A percentile compares a stretch with the other conserved stretches of the same genome.
Evolutionary conservation across 2,113 vertebrate species (phyloP).

Genomic region (Potamarius usumacintae): DNA sequence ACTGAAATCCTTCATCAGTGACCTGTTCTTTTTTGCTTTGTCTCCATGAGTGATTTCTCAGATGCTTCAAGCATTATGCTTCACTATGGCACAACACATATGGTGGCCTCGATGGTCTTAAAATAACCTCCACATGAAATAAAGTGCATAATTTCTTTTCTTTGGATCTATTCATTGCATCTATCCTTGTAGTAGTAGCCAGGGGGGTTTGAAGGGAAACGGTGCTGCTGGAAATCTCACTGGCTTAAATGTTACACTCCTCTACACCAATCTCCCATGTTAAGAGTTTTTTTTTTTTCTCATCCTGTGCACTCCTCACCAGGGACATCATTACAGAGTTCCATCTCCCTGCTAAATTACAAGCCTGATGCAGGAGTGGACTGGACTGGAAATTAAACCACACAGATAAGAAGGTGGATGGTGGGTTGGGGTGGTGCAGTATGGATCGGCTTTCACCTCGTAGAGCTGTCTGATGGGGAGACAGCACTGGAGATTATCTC

Average conservation of each 20-base stretch:
- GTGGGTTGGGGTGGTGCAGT: background rate
- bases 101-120: background rate
- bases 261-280: slow-evolving; percentile 49
- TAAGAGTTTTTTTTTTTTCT: slow-evolving; percentile 25
- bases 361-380: background rate
- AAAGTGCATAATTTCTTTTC: slow-evolving; percentile 17
- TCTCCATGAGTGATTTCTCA: slow-evolving; percentile 2
- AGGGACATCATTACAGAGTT: slow-evolving; percentile 55
- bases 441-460: slow-evolving; percentile 27
- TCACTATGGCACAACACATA: slow-evolving; percentile 9
- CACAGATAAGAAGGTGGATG: slow-evolving; percentile 3
- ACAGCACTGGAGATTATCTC: background rate
- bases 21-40: background rate
- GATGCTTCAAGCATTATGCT: slow-evolving; percentile 4
- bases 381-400: slow-evolving; percentile 45
- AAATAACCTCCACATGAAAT: background rate
- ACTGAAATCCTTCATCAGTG: slow-evolving; percentile 29
- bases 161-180: background rate
- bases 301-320: slow-evolving; percentile 41
- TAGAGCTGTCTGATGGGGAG: slow-evolving; percentile 2
- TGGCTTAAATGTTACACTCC: slow-evolving; percentile 52
- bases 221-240: slow-evolving; percentile 33
- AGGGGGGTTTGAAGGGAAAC: background rate
- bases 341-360: slow-evolving; percentile 49
- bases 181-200: background rate